Conservation (phyloP, 2,888 invertebrate species). For the Melinaea marsaeus region DNA sequence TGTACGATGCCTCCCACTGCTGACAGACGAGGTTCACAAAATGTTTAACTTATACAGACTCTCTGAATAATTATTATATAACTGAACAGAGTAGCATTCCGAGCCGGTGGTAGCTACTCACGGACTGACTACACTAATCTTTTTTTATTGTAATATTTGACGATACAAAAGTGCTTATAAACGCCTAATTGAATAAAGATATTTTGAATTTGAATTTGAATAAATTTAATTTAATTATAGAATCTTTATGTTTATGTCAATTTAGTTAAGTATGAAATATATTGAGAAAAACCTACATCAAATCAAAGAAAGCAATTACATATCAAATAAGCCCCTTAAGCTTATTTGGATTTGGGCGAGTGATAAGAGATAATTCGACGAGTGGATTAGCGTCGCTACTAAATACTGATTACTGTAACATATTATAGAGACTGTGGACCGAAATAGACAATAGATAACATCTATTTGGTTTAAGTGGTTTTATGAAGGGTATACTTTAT, state of each 20-base stretch:
- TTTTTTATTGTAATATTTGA: too few relatives aligned
- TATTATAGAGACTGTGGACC: conserved; percentile 15
- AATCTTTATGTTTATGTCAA: background rate
- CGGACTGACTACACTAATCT: too few relatives aligned
- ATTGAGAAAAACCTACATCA: conserved; percentile 5
- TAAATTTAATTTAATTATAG: too few relatives aligned
- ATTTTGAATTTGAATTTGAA: too few relatives aligned
- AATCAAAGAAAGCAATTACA: conserved; percentile 2
- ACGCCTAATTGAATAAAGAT: too few relatives aligned
- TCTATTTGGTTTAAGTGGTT: conserved; percentile 11
- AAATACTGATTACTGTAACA: conserved; percentile 29
- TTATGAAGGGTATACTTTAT: background rate
- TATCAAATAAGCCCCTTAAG: conserved; percentile 14
- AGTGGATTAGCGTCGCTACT: conserved; percentile 23
- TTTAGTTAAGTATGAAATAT: conserved; percentile 4
- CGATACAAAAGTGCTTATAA: too few relatives aligned
- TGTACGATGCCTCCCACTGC: conserved; percentile 13
- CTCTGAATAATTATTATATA: background rate
- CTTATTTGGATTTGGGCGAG: conserved; percentile 14
- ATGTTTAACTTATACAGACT: conserved; percentile 1
- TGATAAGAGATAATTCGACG: conserved; percentile 27
- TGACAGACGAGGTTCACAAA: conserved; percentile 15
- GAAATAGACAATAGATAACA: conserved; percentile 16
- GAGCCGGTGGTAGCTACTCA: too few relatives aligned
- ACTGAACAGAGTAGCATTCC: background rate